Conservation (phyloP, 2,113 vertebrate species). For the Phylloscopus trochilus region DNA sequence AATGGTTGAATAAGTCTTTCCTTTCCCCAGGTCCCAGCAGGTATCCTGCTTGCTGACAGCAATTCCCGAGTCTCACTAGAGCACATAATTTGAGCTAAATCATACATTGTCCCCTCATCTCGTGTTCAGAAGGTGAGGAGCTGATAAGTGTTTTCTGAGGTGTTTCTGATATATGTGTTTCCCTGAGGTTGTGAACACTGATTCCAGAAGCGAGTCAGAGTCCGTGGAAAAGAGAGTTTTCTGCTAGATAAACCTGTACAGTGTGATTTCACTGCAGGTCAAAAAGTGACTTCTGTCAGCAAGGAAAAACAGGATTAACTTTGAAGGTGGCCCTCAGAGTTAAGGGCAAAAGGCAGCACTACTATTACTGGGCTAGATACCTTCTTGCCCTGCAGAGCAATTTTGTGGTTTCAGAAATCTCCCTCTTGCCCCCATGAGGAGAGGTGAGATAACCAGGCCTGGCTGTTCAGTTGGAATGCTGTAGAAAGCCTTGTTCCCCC, state of each 20-base stretch:
- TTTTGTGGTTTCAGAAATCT: neutral
- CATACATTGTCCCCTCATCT: neutral
- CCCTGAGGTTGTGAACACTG: neutral
- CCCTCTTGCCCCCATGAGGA: neutral
- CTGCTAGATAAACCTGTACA: neutral
- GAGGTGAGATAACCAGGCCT: neutral
- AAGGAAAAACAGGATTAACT: neutral
- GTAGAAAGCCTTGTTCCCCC: neutral
- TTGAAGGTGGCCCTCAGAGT: neutral
- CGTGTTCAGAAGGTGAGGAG: fast-evolving
- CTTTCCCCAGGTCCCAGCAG: neutral
- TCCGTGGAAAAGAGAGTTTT: neutral
- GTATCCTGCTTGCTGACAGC: neutral
- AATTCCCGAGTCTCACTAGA: neutral
- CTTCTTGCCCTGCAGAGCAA: neutral
- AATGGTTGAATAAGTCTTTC: neutral
- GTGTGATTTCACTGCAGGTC: neutral
- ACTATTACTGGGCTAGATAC: neutral
- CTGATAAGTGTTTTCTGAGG: neutral
- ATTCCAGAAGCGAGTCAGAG: neutral
- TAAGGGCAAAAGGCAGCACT: neutral
- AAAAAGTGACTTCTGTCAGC: neutral
- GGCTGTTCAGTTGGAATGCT: neutral
- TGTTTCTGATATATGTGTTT: neutral
- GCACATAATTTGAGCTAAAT: neutral